Percentiles rank a stretch among this genome's conserved stretches.
These are phyloP conservation scores for Endotricha flammealis DNA, from an alignment of 2,888 invertebrate species.

Conservation along the genomic window DNA sequence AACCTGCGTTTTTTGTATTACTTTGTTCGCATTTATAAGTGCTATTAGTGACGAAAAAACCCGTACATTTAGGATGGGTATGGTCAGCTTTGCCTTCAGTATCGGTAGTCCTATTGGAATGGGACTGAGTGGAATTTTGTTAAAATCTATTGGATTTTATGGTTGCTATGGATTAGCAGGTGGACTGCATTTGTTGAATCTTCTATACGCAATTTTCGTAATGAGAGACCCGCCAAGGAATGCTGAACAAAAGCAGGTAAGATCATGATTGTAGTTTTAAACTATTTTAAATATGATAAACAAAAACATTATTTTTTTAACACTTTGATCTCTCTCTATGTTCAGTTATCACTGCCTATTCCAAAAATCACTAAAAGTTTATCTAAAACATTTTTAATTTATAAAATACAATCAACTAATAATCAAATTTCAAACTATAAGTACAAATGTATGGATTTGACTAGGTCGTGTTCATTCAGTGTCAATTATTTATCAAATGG, in stretches of 20 bases:
- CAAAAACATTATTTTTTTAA: too few species aligned
- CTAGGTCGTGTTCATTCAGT: too few species aligned
- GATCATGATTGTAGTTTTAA: too few species aligned
- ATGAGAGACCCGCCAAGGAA: neutral
- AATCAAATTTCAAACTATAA: too few species aligned
- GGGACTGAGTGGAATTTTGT: conserved; percentile 70
- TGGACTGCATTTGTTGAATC: neutral
- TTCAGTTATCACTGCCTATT: too few species aligned
- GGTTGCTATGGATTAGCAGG: conserved; percentile 24
- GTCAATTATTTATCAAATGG: neutral
- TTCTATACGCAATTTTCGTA: neutral
- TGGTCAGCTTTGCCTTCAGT: conserved; percentile 80
- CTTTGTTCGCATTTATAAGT: conserved; percentile 41
- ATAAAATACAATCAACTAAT: too few species aligned
- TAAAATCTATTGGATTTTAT: conserved; percentile 62
- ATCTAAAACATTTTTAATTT: too few species aligned
- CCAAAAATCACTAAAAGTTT: too few species aligned
- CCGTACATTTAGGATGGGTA: conserved; percentile 79
- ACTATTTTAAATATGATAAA: too few species aligned
- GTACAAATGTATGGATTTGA: too few species aligned
- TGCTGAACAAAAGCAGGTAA: neutral
- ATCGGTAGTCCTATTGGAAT: conserved; percentile 77
- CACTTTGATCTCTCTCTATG: too few species aligned
- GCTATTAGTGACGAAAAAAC: conserved; percentile 76
- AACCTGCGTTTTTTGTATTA: conserved; percentile 23